Evolutionary conservation across 2,113 vertebrate species (phyloP).

Genomic region (Octodon degus): DNA sequence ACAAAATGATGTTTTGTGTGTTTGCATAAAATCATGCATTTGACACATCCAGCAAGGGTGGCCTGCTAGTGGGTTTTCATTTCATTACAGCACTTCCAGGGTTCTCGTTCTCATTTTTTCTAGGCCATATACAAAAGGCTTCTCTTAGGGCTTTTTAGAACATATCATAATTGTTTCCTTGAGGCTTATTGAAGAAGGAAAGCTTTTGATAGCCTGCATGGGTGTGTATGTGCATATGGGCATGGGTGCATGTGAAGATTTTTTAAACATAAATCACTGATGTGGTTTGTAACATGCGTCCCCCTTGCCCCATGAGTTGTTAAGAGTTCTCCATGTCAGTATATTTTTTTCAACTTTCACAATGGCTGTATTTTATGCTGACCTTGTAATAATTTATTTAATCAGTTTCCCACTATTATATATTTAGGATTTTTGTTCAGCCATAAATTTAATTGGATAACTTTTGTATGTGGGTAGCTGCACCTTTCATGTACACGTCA

Average conservation of each 20-base stretch:
- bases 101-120: not conserved
- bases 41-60: accelerated
- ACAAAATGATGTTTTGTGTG: not conserved
- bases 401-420: not conserved
- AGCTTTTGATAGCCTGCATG: not conserved
- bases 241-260: not conserved
- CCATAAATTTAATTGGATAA: not conserved
- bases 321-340: slow-evolving; percentile 10
- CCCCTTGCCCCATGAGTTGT: not conserved
- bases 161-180: not conserved
- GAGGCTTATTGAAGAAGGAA: not conserved
- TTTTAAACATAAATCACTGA: slow-evolving; percentile 11
- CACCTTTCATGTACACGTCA: slow-evolving; percentile 24
- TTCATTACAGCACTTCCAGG: not conserved
- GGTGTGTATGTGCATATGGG: not conserved
- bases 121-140: not conserved
- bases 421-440: not conserved
- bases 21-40: not conserved
- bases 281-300: not conserved
- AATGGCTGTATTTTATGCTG: not conserved
- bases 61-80: not conserved
- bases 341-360: not conserved
- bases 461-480: not conserved
- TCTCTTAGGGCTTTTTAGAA: not conserved
- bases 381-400: not conserved